Percentiles rank a stretch among this genome's conserved stretches.
Conservation (phyloP, 2,113 vertebrate species). For the Pao palembangensis region DNA sequence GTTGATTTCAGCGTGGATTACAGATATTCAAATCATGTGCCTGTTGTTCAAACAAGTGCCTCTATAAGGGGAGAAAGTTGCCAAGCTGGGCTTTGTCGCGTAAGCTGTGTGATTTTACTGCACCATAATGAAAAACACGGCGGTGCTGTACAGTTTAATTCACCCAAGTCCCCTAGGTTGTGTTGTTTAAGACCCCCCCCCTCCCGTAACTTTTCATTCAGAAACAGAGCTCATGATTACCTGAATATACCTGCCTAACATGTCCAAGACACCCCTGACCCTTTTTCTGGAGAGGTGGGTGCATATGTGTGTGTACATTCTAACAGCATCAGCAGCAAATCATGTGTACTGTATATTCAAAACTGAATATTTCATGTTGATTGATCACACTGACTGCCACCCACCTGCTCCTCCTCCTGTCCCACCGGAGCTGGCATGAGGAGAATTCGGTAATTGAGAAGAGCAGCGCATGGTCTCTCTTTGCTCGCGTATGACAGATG, state of each 20-base stretch:
- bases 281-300: not conserved
- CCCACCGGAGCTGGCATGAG: conserved; percentile 90
- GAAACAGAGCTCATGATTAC: conserved; percentile 3
- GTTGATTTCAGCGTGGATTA: conserved; percentile 77
- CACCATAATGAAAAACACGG: conserved; percentile 59
- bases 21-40: conserved; percentile 76
- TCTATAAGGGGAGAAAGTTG: conserved; percentile 72
- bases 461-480: conserved; percentile 94
- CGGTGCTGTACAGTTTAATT: conserved; percentile 58
- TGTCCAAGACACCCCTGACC: too few relatives aligned
- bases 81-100: conserved; percentile 71
- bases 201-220: not conserved
- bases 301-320: conserved; percentile 24
- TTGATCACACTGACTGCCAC: conserved; percentile 73
- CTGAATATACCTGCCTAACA: conserved; percentile 11
- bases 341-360: conserved; percentile 71
- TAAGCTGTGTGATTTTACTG: conserved; percentile 63
- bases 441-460: conserved; percentile 96
- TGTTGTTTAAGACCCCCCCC: not conserved
- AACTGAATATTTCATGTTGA: conserved; percentile 77
- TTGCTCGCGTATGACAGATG: conserved; percentile 97
- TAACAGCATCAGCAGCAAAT: conserved; percentile 64
- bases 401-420: conserved; percentile 83
- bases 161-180: conserved; percentile 25
- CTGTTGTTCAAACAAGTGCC: conserved; percentile 75